Conservation (phyloP, 2,888 invertebrate species). For the Synergus gifuensis region DNA sequence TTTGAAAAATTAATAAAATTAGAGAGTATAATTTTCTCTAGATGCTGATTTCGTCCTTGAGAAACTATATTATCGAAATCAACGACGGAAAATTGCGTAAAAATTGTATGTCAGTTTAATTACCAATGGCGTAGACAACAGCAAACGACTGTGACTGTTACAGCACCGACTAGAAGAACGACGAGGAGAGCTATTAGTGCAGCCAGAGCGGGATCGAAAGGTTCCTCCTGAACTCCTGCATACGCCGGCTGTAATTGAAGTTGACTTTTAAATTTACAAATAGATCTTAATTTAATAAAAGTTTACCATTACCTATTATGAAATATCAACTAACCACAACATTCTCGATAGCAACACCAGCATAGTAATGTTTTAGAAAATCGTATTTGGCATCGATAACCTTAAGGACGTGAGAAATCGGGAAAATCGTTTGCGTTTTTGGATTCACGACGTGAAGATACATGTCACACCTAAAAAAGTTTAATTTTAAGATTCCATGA, state of each 20-base stretch:
- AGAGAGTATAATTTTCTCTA: no score
- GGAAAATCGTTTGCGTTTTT: conserved; percentile 85
- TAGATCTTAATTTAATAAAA: conserved; percentile 11
- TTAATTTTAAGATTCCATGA: conserved; percentile 41
- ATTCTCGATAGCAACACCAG: conserved; percentile 87
- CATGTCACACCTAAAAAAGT: conserved; percentile 86
- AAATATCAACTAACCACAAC: conserved; percentile 79
- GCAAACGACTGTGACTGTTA: conserved; percentile 92
- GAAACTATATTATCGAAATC: neutral
- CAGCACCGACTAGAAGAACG: conserved; percentile 90
- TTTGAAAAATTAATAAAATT: neutral
- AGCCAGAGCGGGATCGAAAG: conserved; percentile 91
- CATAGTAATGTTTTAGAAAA: conserved; percentile 88
- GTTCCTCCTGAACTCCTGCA: conserved; percentile 83
- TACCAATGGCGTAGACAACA: conserved; percentile 93
- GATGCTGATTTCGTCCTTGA: neutral
- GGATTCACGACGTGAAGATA: conserved; percentile 91
- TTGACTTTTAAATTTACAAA: neutral
- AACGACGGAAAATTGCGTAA: neutral
- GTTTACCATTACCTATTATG: neutral
- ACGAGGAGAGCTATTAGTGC: conserved; percentile 91
- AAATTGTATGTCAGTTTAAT: conserved; percentile 51
- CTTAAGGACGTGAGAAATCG: conserved; percentile 88
- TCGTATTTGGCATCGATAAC: conserved; percentile 92
- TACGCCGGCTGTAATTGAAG: conserved; percentile 80